Evolutionary conservation across 2,888 invertebrate species (phyloP).

Genomic region (Cataglyphis albicans): DNA sequence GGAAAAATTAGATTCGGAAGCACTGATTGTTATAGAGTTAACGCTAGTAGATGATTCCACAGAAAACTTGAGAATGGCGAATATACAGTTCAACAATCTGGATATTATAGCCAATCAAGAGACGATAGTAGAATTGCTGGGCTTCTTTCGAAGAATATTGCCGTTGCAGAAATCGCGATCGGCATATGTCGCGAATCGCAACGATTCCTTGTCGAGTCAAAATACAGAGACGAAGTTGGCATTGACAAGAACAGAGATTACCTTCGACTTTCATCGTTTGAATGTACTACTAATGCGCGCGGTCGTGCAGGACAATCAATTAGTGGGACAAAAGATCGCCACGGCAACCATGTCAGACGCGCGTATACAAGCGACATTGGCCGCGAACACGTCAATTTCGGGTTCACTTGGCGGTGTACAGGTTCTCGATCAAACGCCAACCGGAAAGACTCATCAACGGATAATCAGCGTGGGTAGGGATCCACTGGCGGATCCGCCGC

Average conservation of each 20-base stretch:
- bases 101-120: conserved; percentile 98
- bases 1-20: conserved; percentile 88
- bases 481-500: conserved; percentile 88
- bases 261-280: conserved; percentile 96
- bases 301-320: conserved; percentile 90
- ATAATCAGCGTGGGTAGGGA: conserved; percentile 94
- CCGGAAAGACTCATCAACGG: conserved; percentile 93
- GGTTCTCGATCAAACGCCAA: conserved; percentile 94
- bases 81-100: conserved; percentile 96
- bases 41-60: conserved; percentile 88
- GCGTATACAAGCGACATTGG: conserved; percentile 93
- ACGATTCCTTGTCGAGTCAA: conserved; percentile 80
- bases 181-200: conserved; percentile 71
- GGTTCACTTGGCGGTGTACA: conserved; percentile 97
- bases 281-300: conserved; percentile 95
- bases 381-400: conserved; percentile 88
- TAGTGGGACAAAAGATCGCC: conserved; percentile 95
- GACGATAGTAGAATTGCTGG: conserved; percentile 96
- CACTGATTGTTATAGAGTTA: conserved; percentile 93
- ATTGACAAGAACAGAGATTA: conserved; percentile 91
- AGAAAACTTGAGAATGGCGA: conserved; percentile 89
- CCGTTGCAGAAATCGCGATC: conserved; percentile 81
- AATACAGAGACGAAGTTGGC: conserved; percentile 71
- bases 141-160: conserved; percentile 93
- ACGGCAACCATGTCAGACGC: conserved; percentile 97